Conservation (phyloP, 2,797 vertebrate species). For the Sebastes diaconus region DNA sequence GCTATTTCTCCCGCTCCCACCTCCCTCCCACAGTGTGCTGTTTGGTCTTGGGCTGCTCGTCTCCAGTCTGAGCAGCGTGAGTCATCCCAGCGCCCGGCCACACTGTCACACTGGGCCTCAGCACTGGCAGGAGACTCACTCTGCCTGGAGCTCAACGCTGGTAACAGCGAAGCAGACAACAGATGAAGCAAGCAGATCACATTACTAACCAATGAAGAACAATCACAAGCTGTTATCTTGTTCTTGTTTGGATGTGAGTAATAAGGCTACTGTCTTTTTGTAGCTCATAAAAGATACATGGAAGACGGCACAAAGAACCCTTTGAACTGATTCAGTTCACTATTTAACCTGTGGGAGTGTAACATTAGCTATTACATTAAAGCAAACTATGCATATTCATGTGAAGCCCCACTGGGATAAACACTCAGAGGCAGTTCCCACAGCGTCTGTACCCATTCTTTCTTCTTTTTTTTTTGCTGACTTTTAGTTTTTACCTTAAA, state of each 20-base stretch:
- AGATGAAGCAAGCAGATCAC: slow-evolving; percentile 10
- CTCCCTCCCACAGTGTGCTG: slow-evolving; percentile 1
- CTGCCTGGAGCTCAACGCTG: slow-evolving; percentile 24
- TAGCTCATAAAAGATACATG: neutral
- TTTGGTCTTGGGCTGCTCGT: slow-evolving; percentile 19
- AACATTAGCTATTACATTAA: slow-evolving; percentile 19
- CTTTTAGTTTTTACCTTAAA: slow-evolving; percentile 35
- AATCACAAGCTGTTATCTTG: neutral
- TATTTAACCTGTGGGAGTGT: slow-evolving; percentile 36
- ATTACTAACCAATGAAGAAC: slow-evolving; percentile 10
- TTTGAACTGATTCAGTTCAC: slow-evolving; percentile 37
- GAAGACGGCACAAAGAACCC: neutral
- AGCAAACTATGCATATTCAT: slow-evolving; percentile 52
- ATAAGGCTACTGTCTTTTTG: neutral
- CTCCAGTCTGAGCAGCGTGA: slow-evolving; percentile 39
- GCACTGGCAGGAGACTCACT: slow-evolving; percentile 25
- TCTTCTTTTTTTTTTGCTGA: slow-evolving; percentile 15
- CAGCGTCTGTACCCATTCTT: neutral
- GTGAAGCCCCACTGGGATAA: slow-evolving; percentile 23
- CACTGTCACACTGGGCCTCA: slow-evolving; percentile 18
- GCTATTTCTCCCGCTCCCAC: neutral
- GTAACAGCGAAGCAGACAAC: slow-evolving; percentile 15
- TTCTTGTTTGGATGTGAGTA: slow-evolving; percentile 4
- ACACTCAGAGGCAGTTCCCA: slow-evolving; percentile 21
- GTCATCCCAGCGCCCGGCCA: slow-evolving; percentile 33